A percentile compares a stretch with the other conserved stretches of the same genome.
Evolutionary conservation across 2,113 vertebrate genomes (phyloP).

Genomic region (Syngnathus scovelli): DNA sequence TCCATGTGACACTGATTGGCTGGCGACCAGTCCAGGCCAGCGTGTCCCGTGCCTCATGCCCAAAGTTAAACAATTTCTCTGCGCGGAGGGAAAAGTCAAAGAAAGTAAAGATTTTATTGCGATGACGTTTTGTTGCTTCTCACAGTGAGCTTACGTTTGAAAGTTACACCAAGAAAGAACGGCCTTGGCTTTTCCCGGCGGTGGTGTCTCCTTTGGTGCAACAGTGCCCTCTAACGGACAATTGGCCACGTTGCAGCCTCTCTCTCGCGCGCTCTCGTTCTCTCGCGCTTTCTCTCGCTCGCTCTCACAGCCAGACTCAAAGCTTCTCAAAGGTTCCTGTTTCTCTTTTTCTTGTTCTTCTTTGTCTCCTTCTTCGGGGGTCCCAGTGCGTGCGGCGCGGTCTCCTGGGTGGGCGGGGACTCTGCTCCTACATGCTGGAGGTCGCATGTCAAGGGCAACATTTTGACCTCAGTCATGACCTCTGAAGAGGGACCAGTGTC

Average conservation of each 20-base stretch:
- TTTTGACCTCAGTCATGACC: background rate
- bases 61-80: background rate
- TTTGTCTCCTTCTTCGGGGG: conserved; percentile 44
- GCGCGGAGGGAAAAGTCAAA: background rate
- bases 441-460: background rate
- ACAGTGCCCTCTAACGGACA: background rate
- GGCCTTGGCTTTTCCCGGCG: background rate
- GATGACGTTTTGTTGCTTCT: background rate
- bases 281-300: too few relatives aligned
- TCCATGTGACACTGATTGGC: too few relatives aligned
- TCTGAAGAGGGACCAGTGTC: background rate
- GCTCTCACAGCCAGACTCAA: too few relatives aligned
- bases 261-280: too few relatives aligned
- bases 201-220: too few relatives aligned
- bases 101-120: background rate
- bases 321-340: background rate
- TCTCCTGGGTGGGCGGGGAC: background rate
- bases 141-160: too few relatives aligned
- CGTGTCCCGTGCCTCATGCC: too few relatives aligned
- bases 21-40: too few relatives aligned
- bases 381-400: background rate
- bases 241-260: background rate
- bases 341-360: conserved; percentile 57
- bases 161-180: too few relatives aligned
- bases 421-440: background rate